phyloP scores from a whole-genome alignment of 2,797 vertebrate genomes.

The Microctenopoma steveboyesi region DNA sequence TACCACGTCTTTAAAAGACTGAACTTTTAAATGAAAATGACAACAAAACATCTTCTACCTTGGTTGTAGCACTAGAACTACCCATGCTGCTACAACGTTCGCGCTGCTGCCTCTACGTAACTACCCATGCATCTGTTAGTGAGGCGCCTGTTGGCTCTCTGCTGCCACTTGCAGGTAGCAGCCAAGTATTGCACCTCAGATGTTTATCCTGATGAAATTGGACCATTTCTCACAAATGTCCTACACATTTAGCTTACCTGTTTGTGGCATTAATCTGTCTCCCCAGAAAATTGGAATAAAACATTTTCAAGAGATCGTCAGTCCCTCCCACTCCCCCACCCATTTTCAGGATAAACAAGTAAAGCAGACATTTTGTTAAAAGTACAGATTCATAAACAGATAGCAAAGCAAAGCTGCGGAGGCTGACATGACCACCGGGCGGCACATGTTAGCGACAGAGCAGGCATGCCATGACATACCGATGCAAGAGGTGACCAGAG shows the following conservation, averaged over 20 bases:
- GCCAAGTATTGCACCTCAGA: conserved; percentile 78
- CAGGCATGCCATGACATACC: conserved; percentile 75
- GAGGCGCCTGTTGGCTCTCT: conserved; percentile 51
- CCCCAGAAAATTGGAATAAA: conserved; percentile 12
- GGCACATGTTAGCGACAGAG: conserved; percentile 69
- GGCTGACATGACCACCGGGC: conserved; percentile 67
- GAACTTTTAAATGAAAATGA: conserved; percentile 43
- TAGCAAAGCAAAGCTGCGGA: conserved; percentile 65
- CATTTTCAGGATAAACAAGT: conserved; percentile 84
- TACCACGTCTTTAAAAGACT: conserved; percentile 66
- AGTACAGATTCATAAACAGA: conserved; percentile 34
- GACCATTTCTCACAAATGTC: conserved; percentile 17
- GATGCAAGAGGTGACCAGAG: conserved; percentile 74
- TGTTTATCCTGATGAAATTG: conserved; percentile 83
- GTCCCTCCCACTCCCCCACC: conserved; percentile 22
- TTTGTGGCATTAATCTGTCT: conserved; percentile 12
- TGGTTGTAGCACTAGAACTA: conserved; percentile 71
- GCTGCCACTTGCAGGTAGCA: conserved; percentile 60
- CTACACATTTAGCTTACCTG: conserved; percentile 68
- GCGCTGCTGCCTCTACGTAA: conserved; percentile 36
- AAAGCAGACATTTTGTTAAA: conserved; percentile 60
- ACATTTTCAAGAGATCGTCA: background rate
- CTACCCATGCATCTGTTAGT: conserved; percentile 75
- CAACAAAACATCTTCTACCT: conserved; percentile 47
- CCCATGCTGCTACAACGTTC: conserved; percentile 73